Evolutionary conservation across 2,797 vertebrate genomes (phyloP).

Genomic region (Cercopithecus diana): DNA sequence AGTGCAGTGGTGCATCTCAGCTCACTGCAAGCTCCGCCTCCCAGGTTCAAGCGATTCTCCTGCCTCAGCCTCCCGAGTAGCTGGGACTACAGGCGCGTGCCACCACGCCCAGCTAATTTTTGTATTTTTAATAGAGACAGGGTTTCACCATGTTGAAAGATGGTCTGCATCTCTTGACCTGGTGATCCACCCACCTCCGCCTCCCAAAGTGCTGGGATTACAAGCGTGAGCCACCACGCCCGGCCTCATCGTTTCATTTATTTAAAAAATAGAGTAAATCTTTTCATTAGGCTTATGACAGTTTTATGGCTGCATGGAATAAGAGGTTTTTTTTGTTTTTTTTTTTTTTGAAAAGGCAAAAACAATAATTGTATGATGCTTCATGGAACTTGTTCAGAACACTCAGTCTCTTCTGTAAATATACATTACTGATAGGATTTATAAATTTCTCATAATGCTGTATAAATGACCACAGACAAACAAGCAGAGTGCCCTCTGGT

Average conservation of each 20-base stretch:
- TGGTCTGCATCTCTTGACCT: neutral
- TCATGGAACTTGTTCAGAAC: neutral
- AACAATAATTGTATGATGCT: neutral
- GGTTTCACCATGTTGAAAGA: neutral
- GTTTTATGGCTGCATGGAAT: neutral
- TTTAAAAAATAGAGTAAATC: neutral
- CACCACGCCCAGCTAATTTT: neutral
- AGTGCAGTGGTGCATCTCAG: too few relatives aligned
- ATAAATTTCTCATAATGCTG: constrained; percentile 57
- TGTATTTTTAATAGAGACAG: neutral
- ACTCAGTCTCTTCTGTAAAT: constrained; percentile 69
- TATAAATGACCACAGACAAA: constrained; percentile 65
- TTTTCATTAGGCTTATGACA: neutral
- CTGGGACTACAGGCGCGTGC: neutral
- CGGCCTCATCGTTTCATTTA: neutral
- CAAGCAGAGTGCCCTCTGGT: constrained; percentile 84
- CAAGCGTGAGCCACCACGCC: neutral
- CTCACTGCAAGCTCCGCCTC: neutral
- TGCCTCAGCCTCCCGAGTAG: neutral
- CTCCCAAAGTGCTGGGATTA: neutral
- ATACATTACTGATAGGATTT: constrained; percentile 64
- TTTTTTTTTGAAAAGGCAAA: constrained; percentile 37
- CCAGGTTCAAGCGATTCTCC: neutral
- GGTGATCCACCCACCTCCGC: neutral
- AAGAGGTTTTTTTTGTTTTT: neutral